These are phyloP conservation scores for Setophaga kirtlandii DNA, from an alignment of 2,113 vertebrate species.

Conservation along the genomic window DNA sequence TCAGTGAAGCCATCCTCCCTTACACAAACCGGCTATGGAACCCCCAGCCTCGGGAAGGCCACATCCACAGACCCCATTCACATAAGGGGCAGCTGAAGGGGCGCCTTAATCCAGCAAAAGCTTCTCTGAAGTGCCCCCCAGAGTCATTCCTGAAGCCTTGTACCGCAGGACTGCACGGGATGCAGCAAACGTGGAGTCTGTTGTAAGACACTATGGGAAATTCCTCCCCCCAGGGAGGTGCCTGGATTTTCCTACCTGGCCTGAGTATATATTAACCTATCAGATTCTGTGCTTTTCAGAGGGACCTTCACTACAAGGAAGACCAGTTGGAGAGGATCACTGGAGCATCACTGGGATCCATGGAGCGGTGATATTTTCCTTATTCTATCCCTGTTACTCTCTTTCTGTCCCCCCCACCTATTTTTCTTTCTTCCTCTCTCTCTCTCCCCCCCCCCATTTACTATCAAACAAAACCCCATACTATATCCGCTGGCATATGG, in stretches of 20 bases:
- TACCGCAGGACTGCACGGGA: no score
- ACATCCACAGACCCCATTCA: neutral
- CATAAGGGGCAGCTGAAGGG: no score
- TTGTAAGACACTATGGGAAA: neutral
- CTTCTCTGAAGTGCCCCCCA: no score
- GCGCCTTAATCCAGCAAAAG: neutral
- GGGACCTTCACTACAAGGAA: no score
- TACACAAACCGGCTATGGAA: neutral
- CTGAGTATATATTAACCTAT: neutral
- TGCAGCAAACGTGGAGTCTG: neutral
- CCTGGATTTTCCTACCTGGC: neutral
- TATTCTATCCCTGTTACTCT: neutral
- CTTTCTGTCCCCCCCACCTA: no score
- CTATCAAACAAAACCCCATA: no score
- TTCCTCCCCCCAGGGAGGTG: no score
- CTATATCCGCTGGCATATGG: no score
- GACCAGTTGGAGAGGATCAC: neutral
- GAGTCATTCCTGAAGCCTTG: neutral
- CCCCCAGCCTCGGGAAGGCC: neutral
- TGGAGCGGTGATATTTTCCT: neutral
- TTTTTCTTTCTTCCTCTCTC: neutral
- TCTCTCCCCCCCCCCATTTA: no score
- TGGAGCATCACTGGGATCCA: fast-evolving
- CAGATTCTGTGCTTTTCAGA: neutral
- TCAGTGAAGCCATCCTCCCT: neutral